These are phyloP conservation scores for Lepidurus arcticus DNA, from an alignment of 1,140 invertebrate species.

Conservation along the genomic window DNA sequence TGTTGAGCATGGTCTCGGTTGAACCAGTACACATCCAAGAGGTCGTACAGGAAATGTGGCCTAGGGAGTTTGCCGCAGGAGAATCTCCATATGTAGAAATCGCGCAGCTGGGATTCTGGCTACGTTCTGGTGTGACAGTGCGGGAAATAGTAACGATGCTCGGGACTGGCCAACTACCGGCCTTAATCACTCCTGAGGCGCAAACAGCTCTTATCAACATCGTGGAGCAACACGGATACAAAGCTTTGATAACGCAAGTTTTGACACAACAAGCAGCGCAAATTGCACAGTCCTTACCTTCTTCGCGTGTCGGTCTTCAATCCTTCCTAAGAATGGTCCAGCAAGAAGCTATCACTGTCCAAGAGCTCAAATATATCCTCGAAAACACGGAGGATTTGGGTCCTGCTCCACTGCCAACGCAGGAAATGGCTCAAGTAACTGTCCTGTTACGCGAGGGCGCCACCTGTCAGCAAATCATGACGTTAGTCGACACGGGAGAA, in stretches of 20 bases:
- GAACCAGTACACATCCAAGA: slow-evolving; percentile 38
- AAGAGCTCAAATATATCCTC: slow-evolving; percentile 34
- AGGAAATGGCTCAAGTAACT: slow-evolving; percentile 39
- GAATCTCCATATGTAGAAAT: slow-evolving; percentile 69
- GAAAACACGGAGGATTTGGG: slow-evolving; percentile 39
- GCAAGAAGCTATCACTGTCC: slow-evolving; percentile 64
- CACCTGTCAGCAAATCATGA: slow-evolving; percentile 39
- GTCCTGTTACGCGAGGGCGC: slow-evolving; percentile 38
- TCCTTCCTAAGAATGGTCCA: slow-evolving; percentile 76
- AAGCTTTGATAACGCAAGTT: slow-evolving; percentile 39
- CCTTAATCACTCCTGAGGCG: slow-evolving; percentile 39
- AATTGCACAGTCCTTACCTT: slow-evolving; percentile 32
- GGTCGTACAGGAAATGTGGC: slow-evolving; percentile 46
- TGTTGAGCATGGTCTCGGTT: slow-evolving; percentile 39
- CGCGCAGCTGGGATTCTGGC: slow-evolving; percentile 68
- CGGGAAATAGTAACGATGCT: slow-evolving; percentile 61
- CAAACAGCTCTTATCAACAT: slow-evolving; percentile 39
- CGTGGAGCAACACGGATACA: slow-evolving; percentile 39
- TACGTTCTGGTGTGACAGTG: slow-evolving; percentile 64
- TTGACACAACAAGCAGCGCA: slow-evolving; percentile 34
- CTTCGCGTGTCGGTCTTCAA: slow-evolving; percentile 30
- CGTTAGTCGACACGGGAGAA: slow-evolving; percentile 56
- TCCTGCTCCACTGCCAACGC: slow-evolving; percentile 36
- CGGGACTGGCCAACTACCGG: slow-evolving; percentile 34
- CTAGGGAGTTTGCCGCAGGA: slow-evolving; percentile 69